phyloP scores from a whole-genome alignment of 2,113 vertebrate genomes.

The Siniperca chuatsi region DNA sequence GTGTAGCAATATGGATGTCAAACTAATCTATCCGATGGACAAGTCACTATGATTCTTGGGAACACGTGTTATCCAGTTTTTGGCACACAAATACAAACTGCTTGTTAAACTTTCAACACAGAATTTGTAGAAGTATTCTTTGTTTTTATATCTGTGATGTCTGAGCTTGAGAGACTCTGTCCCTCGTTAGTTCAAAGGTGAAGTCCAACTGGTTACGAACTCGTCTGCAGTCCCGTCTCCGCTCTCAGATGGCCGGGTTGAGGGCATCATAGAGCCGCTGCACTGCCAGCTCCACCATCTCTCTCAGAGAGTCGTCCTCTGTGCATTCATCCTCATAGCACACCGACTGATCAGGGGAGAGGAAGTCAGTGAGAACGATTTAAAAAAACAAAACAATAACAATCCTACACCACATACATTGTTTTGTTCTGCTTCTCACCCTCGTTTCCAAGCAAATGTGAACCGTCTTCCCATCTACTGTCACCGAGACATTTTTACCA shows the following conservation, averaged over 20 bases:
- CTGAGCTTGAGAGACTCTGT: background rate
- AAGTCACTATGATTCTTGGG: background rate
- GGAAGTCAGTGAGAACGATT: background rate
- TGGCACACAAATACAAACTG: background rate
- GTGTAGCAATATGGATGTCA: background rate
- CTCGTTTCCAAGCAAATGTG: constrained; percentile 90
- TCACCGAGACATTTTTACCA: constrained; percentile 85
- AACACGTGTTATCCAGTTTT: background rate
- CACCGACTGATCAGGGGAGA: constrained; percentile 84
- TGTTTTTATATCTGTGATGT: background rate
- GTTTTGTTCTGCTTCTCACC: constrained; percentile 79
- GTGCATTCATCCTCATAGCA: constrained; percentile 82
- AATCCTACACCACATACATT: background rate
- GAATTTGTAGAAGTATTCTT: background rate
- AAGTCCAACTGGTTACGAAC: background rate
- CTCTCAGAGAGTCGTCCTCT: constrained; percentile 92
- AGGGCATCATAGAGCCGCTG: constrained; percentile 94
- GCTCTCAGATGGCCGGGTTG: constrained; percentile 85
- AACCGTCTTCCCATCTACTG: constrained; percentile 88
- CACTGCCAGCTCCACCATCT: constrained; percentile 93
- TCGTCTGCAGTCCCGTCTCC: background rate
- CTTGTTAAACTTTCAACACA: background rate
- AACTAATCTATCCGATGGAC: no score
- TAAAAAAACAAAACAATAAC: background rate
- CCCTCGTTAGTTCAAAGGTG: background rate